These are phyloP conservation scores for Sanderia malayensis DNA, from an alignment of 30 jellyfish, hydroid and myxozoan genomes.

Conservation along the genomic window DNA sequence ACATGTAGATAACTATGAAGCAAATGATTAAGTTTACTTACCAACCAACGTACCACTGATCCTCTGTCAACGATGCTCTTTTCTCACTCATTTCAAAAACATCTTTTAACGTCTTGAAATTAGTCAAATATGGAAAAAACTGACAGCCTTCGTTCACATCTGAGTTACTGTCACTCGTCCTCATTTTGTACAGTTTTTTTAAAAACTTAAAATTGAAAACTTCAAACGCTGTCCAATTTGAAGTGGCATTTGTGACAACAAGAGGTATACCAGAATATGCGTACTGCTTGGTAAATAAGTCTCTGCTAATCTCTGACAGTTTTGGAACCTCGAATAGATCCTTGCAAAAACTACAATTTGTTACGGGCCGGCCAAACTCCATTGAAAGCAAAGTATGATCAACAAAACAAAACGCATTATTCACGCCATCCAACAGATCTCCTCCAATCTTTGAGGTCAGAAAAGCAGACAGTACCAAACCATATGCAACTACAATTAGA, in stretches of 20 bases:
- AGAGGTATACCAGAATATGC: conserved; percentile 96
- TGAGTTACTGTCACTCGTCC: conserved; percentile 17
- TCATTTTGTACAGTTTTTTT: conserved; percentile 59
- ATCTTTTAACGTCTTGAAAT: conserved; percentile 64
- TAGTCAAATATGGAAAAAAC: conserved; percentile 91
- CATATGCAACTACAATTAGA: background rate
- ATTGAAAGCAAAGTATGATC: conserved; percentile 58
- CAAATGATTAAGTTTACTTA: conserved; percentile 36
- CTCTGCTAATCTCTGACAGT: conserved; percentile 53
- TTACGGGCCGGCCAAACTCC: conserved; percentile 71
- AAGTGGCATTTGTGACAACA: conserved; percentile 77
- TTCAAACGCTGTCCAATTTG: conserved; percentile 86
- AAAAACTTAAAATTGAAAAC: conserved; percentile 68
- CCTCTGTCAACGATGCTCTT: conserved; percentile 68
- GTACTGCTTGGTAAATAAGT: conserved; percentile 48
- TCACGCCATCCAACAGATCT: conserved; percentile 6
- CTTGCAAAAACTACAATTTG: conserved; percentile 77
- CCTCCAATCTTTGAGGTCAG: conserved; percentile 10
- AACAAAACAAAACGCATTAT: conserved; percentile 51
- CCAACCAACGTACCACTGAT: conserved; percentile 99
- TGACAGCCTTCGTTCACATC: conserved; percentile 70
- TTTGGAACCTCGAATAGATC: conserved; percentile 60
- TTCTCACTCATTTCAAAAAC: conserved; percentile 82
- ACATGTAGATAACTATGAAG: no score
- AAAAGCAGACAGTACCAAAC: conserved; percentile 7